Evolutionary conservation across 2,888 invertebrate genomes (phyloP), one percentile per base, ranked within the genome.

Genomic region (Myopa tessellatipennis): DNA sequence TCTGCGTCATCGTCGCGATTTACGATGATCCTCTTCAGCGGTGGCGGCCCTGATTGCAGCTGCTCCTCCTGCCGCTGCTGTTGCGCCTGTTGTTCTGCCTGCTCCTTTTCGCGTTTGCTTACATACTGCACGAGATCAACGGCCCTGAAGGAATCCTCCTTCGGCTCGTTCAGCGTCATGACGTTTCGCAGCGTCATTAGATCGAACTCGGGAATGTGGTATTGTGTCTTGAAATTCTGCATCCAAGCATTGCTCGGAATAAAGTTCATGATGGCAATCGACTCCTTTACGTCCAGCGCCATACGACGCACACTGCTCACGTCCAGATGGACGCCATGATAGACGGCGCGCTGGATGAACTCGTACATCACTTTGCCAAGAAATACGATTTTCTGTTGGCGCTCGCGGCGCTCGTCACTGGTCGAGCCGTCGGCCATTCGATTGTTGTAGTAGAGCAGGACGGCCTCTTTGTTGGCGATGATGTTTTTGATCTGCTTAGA

Each of bases 401-500:
- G 81, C 34, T 80, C 80, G 4, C 77, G 36, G 4, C 67, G 74
- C 65, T 81, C 79, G 12, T 74, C 77, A 16, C 68, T 73, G 7
- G 36, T 58, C 1, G 34, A 7, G 3, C 70, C 74, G 16, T 79
- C 77, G 16, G 77, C 72, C 36, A 76, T 58, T 0, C 55, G 65
- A 12, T 77, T 80, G 6, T 79, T 80, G 16, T 81, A 82, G 34
- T 81, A 77, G 4, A 78, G 67, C 14, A 84, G 58, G 14, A 85
- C 81, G 16, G 83, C 74, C 26, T 83, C 83, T 38, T 82, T 79
- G 71, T 82, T 84, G 0, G 77, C 14, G 0, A 85, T 65, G 52
- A 85, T 85, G 45, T 83, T 85, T 75, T 83, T 83, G 69, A 85
- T 85, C 77, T 85, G 85, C 72, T 85, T 84, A 14, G 84, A 79